These are phyloP conservation scores for Progne subis DNA, from an alignment of 2,113 vertebrate genomes.

Conservation along the genomic window DNA sequence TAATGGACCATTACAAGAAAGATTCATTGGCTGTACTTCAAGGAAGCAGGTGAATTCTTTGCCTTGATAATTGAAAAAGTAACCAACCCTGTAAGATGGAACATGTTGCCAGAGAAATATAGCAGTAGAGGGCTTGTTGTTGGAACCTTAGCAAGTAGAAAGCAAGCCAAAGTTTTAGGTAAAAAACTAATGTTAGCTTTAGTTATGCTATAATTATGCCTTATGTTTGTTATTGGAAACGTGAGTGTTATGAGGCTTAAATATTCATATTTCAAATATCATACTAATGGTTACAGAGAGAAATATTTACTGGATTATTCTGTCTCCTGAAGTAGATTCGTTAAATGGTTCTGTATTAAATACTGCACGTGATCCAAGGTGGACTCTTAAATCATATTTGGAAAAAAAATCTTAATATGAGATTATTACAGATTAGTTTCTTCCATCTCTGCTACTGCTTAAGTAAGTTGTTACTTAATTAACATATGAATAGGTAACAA, in stretches of 20 bases:
- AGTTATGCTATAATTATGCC: background rate
- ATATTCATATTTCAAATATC: background rate
- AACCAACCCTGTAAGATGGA: background rate
- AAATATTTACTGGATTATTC: background rate
- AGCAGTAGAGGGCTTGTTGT: background rate
- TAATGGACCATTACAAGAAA: background rate
- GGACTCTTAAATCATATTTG: background rate
- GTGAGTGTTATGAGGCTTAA: background rate
- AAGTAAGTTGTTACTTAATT: background rate
- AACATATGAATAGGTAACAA: too few relatives aligned
- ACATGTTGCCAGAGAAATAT: background rate
- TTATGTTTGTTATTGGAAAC: background rate
- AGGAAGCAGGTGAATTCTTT: constrained; percentile 22
- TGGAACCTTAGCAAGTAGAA: background rate
- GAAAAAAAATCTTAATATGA: background rate
- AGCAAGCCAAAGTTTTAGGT: background rate
- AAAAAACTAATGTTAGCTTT: background rate
- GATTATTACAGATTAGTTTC: background rate
- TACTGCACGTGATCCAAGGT: background rate
- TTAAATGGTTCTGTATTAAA: background rate
- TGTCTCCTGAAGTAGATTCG: background rate
- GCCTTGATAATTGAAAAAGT: constrained; percentile 10
- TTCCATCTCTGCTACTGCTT: background rate
- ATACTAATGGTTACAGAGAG: background rate
- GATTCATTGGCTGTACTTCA: background rate